Conservation (phyloP, 2,888 invertebrate genomes). For the Polyploca ridens region DNA sequence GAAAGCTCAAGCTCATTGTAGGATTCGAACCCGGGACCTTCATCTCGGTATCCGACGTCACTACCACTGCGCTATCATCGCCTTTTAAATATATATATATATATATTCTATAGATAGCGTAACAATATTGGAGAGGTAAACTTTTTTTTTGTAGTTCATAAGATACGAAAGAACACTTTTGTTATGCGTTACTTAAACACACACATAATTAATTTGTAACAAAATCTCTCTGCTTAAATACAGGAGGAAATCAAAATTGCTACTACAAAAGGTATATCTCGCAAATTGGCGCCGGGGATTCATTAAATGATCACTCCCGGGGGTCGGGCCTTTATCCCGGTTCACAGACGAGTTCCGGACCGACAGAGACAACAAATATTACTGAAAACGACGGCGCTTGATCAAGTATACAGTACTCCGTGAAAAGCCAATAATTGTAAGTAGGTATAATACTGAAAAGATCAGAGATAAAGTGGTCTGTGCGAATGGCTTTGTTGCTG, state of each 20-base stretch:
- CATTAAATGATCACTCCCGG: conserved; percentile 48
- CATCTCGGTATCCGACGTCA: no score
- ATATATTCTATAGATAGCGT: no score
- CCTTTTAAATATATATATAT: no score
- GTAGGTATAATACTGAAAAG: neutral
- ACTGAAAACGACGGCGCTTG: conserved; percentile 27
- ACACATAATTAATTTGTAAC: conserved; percentile 35
- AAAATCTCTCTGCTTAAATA: conserved; percentile 32
- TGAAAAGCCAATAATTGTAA: conserved; percentile 7
- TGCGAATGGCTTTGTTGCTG: neutral
- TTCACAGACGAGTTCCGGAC: conserved; percentile 28
- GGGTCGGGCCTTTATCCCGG: conserved; percentile 26
- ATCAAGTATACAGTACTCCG: neutral
- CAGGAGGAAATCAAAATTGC: conserved; percentile 30
- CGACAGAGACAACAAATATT: conserved; percentile 30
- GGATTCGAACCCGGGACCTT: no score
- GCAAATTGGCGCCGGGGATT: conserved; percentile 48
- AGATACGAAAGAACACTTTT: neutral
- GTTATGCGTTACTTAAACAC: neutral
- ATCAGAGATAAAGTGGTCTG: neutral
- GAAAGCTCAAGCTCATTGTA: no score
- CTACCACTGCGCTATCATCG: no score
- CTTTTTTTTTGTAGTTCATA: no score
- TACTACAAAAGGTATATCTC: conserved; percentile 29
- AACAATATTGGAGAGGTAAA: no score